Evolutionary conservation across 2,888 invertebrate genomes (phyloP).

Genomic region (Drosophila siamana): DNA sequence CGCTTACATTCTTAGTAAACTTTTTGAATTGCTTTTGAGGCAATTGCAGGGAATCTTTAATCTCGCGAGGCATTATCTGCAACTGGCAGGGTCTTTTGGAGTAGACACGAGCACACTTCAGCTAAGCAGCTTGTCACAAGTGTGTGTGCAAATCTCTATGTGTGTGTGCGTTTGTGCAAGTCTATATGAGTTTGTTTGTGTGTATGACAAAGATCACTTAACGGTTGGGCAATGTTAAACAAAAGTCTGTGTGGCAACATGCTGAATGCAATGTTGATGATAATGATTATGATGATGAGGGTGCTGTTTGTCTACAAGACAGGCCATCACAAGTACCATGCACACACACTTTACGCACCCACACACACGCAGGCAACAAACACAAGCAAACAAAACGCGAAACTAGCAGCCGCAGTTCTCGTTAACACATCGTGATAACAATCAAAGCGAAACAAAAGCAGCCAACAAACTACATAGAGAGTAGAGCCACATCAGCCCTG

Average conservation of each 20-base stretch:
- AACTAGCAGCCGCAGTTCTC: constrained; percentile 58
- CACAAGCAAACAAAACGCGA: constrained; percentile 57
- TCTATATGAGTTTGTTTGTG: constrained; percentile 13
- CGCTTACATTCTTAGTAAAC: neutral
- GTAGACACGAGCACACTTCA: constrained; percentile 21
- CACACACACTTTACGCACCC: constrained; percentile 23
- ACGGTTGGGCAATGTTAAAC: constrained; percentile 69
- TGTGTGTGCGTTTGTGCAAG: constrained; percentile 3
- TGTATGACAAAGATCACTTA: constrained; percentile 67
- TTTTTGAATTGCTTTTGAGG: neutral
- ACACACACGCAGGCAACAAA: constrained; percentile 5
- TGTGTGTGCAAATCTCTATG: constrained; percentile 23
- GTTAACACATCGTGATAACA: constrained; percentile 69
- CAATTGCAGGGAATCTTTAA: constrained; percentile 12
- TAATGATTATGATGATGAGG: constrained; percentile 69
- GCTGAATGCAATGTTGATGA: constrained; percentile 46
- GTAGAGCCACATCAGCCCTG: constrained; percentile 40
- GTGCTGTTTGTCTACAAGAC: constrained; percentile 61
- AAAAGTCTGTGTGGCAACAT: constrained; percentile 55
- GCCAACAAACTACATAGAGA: constrained; percentile 25
- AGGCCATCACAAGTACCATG: constrained; percentile 54
- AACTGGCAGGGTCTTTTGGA: constrained; percentile 32
- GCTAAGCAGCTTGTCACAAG: constrained; percentile 26
- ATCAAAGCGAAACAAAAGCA: constrained; percentile 71
- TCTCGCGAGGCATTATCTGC: constrained; percentile 39